Conservation (phyloP, 2,888 invertebrate species). For the Apotomis capreana region DNA sequence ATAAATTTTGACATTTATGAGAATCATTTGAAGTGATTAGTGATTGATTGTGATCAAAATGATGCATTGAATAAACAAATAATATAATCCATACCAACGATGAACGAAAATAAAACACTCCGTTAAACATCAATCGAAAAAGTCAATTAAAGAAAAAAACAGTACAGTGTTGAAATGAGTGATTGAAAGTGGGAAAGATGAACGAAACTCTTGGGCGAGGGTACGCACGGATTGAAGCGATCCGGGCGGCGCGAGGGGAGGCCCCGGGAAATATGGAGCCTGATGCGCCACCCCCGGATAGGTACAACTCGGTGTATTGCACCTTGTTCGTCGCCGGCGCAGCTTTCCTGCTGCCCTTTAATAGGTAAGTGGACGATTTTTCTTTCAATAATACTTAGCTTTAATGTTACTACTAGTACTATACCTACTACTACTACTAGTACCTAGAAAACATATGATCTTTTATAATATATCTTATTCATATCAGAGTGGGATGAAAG, state of each 20-base stretch:
- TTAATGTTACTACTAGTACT: no score
- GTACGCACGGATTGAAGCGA: constrained; percentile 85
- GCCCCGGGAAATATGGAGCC: constrained; percentile 69
- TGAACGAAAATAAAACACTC: not conserved
- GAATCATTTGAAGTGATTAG: constrained; percentile 7
- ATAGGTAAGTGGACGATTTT: constrained; percentile 85
- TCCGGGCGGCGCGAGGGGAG: constrained; percentile 81
- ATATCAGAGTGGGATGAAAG: no score
- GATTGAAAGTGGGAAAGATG: constrained; percentile 66
- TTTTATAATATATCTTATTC: no score
- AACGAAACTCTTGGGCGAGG: constrained; percentile 86
- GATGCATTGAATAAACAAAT: not conserved
- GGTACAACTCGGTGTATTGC: constrained; percentile 88
- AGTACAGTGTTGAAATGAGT: constrained; percentile 15
- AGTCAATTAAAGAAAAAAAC: not conserved
- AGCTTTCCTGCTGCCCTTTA: constrained; percentile 95
- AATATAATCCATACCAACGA: not conserved
- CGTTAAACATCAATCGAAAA: not conserved
- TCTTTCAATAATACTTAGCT: not conserved
- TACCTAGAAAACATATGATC: no score
- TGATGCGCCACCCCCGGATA: constrained; percentile 87
- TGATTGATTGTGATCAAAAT: not conserved
- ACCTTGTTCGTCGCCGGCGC: constrained; percentile 93
- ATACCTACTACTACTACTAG: no score
- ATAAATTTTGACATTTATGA: constrained; percentile 5